phyloP scores from a whole-genome alignment of 2,888 invertebrate genomes.

The Tholera decimalis region DNA sequence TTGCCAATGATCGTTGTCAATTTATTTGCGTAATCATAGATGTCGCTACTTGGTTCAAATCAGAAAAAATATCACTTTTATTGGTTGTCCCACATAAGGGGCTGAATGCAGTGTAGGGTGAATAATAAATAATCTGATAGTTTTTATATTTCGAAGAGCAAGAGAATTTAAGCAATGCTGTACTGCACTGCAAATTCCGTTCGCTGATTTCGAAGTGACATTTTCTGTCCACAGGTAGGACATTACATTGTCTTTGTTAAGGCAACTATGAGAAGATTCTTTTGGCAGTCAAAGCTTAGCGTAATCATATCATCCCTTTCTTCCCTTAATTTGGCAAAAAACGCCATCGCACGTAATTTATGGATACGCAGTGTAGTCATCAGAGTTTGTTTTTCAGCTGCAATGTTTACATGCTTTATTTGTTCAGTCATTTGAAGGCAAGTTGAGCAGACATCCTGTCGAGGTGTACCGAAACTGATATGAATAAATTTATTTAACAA shows the following conservation, averaged over 20 bases:
- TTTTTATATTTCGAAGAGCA: conserved; percentile 27
- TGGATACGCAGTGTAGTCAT: conserved; percentile 16
- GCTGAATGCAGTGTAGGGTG: too few species aligned
- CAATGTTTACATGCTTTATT: too few species aligned
- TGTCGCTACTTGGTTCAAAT: too few species aligned
- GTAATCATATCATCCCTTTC: not conserved
- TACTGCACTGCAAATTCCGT: conserved; percentile 31
- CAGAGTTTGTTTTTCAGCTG: conserved; percentile 3
- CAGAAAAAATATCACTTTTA: too few species aligned
- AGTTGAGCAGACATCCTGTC: conserved; percentile 48
- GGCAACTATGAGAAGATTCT: conserved; percentile 37
- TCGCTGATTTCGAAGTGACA: conserved; percentile 23
- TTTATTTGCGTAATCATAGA: too few species aligned
- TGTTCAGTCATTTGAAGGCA: conserved; percentile 39
- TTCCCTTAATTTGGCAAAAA: conserved; percentile 16
- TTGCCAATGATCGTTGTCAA: too few species aligned
- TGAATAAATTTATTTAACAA: too few species aligned
- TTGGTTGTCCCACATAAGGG: too few species aligned
- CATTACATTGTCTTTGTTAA: conserved; percentile 37
- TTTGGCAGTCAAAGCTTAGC: conserved; percentile 49
- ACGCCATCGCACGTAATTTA: conserved; percentile 28
- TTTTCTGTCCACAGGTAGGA: conserved; percentile 48
- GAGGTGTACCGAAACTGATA: conserved; percentile 43
- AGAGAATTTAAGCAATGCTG: conserved; percentile 33
- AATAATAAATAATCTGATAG: conserved; percentile 35